These are phyloP conservation scores for Thereva nobilitata DNA, from an alignment of 2,888 invertebrate species.

Conservation along the genomic window DNA sequence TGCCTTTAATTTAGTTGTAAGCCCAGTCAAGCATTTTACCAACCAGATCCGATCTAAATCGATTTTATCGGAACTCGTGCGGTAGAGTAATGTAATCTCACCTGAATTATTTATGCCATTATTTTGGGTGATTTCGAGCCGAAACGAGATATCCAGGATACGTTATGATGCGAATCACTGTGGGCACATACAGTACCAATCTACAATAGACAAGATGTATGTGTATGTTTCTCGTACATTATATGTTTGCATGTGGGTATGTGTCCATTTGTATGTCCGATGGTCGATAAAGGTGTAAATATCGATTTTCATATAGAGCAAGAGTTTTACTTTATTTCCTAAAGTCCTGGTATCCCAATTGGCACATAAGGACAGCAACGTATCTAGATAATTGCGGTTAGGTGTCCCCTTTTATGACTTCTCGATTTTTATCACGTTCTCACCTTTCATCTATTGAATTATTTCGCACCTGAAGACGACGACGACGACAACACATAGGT, in stretches of 20 bases:
- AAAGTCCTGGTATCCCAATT: neutral
- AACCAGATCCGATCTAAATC: constrained; percentile 14
- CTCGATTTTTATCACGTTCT: constrained; percentile 19
- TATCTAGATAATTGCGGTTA: constrained; percentile 25
- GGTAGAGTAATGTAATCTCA: constrained; percentile 13
- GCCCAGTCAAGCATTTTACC: constrained; percentile 11
- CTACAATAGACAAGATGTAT: no score
- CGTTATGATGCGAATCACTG: neutral
- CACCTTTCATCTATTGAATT: no score
- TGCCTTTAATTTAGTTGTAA: constrained; percentile 11
- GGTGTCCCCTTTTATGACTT: constrained; percentile 28
- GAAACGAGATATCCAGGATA: neutral
- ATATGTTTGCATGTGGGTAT: neutral
- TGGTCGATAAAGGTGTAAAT: neutral
- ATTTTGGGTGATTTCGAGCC: constrained; percentile 23
- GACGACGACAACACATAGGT: no score
- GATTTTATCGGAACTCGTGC: constrained; percentile 20
- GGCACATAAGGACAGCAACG: neutral
- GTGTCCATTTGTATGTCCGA: neutral
- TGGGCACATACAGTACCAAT: neutral
- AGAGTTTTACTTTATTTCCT: neutral
- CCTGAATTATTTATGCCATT: constrained; percentile 32
- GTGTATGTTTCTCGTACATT: no score
- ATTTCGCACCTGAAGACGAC: no score
- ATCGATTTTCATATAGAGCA: constrained; percentile 11